These are phyloP conservation scores for Meloe dianella DNA, from an alignment of 2,888 invertebrate genomes.

Conservation along the genomic window DNA sequence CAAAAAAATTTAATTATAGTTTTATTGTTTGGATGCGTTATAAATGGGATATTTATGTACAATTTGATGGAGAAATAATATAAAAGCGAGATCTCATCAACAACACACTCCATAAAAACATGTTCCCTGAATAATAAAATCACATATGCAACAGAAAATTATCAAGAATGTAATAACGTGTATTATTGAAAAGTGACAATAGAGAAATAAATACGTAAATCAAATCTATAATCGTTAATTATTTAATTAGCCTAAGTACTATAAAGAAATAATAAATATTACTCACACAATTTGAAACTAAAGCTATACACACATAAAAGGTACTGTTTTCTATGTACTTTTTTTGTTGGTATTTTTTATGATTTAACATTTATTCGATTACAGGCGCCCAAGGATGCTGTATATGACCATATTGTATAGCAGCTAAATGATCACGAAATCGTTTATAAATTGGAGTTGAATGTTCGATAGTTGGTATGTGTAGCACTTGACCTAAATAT, in stretches of 20 bases:
- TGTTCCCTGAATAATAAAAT: neutral
- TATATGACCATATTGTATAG: constrained; percentile 89
- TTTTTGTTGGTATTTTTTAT: neutral
- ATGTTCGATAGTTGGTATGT: constrained; percentile 76
- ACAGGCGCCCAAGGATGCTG: constrained; percentile 80
- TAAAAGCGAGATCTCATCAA: neutral
- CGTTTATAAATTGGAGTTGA: constrained; percentile 76
- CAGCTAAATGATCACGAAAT: constrained; percentile 76
- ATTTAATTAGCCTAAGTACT: neutral
- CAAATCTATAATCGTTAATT: neutral
- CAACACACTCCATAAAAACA: neutral
- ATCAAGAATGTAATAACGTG: neutral
- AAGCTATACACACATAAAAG: neutral
- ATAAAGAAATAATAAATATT: neutral
- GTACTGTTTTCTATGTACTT: neutral
- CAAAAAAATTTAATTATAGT: neutral
- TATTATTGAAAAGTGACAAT: neutral
- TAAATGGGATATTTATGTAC: neutral
- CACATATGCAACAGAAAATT: neutral
- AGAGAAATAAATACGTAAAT: neutral
- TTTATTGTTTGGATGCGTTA: neutral
- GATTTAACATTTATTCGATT: constrained; percentile 61
- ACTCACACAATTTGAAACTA: neutral
- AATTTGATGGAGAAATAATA: neutral
- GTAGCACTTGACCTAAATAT: constrained; percentile 72